Base-by-base conservation (phyloP, 2,113 vertebrate genomes). In the Myrmecophaga tridactyla region DNA sequence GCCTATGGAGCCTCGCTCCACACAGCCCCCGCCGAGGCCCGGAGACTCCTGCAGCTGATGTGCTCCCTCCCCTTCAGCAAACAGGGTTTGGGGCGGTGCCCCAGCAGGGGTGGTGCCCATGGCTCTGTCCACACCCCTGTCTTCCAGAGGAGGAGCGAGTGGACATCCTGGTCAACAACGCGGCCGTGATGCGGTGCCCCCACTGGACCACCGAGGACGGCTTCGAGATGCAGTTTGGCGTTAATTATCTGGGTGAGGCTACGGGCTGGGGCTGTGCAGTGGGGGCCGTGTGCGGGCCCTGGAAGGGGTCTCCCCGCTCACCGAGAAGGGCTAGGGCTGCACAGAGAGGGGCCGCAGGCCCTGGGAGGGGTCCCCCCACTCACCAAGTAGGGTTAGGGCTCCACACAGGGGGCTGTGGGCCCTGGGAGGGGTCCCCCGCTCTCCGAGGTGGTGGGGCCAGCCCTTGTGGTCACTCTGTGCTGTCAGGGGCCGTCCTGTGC, bases 161-260 rank as follows among this genome's bases (percentile, higher is more conserved):
- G 92, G 98, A 99, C 48, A 4, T 99, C 21, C 98, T 99, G 75
- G 97, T 99, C 92, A 99, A 99, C 96, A 99, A 99, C 0, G 99
- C 99, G 0, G 99, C 98, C 0, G 98, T 99, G 85, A 99, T 99
- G 99, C 98, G 98, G 73, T 99, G 99, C 97, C 99, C 99, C 0
- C 96, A 98, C 15, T 98, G 98, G 98, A 98, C 98, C 96, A 99
- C 99, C 0, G 98, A 99, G 78, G 99, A 99, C 0, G 98, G 99
- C 86, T 99, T 99, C 9, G 99, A 99, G 96, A 99, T 99, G 98
- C 99, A 99, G 98, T 98, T 99, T 70, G 99, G 99, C 1, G 99
- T 99, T 13, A 99, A 99, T 96, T 95, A 99, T 91, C 96, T 99
- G 92, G 99, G 99, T 99, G 89, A 97, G 96, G 31, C 41, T 15